A percentile compares a stretch with the other conserved stretches of the same genome.
These are phyloP conservation scores for Patagioenas fasciata DNA, from an alignment of 2,113 vertebrate genomes.

Conservation along the genomic window DNA sequence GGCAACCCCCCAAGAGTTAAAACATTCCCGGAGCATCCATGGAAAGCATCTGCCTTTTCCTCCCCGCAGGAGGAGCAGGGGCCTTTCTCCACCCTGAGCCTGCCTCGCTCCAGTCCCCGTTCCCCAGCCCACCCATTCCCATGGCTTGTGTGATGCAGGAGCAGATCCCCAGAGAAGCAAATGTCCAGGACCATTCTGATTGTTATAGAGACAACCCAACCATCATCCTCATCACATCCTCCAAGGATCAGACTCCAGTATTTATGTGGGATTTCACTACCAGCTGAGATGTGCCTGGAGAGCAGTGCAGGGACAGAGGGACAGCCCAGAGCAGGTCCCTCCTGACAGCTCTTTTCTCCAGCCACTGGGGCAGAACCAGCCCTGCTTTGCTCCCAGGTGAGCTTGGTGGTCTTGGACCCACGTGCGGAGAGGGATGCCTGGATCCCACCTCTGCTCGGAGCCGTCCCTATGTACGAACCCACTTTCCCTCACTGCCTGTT, in stretches of 20 bases:
- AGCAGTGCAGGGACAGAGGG: accelerated
- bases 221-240: background rate
- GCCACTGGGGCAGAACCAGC: background rate
- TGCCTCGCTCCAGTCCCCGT: background rate
- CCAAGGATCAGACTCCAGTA: background rate
- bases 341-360: accelerated
- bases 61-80: background rate
- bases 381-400: too few relatives aligned
- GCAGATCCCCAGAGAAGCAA: accelerated
- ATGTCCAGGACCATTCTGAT: background rate
- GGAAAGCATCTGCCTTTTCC: background rate
- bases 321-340: background rate
- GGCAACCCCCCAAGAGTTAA: background rate
- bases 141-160: background rate
- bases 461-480: accelerated
- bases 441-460: background rate
- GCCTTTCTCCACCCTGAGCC: background rate
- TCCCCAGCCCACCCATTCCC: accelerated
- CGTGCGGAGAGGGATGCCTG: accelerated
- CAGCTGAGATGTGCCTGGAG: background rate
- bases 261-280: background rate
- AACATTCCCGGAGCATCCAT: background rate
- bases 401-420: background rate
- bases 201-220: accelerated
- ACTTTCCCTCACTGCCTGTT: background rate